Evolutionary conservation across 2,113 vertebrate genomes (phyloP).

Genomic region (Charadrius vociferus): DNA sequence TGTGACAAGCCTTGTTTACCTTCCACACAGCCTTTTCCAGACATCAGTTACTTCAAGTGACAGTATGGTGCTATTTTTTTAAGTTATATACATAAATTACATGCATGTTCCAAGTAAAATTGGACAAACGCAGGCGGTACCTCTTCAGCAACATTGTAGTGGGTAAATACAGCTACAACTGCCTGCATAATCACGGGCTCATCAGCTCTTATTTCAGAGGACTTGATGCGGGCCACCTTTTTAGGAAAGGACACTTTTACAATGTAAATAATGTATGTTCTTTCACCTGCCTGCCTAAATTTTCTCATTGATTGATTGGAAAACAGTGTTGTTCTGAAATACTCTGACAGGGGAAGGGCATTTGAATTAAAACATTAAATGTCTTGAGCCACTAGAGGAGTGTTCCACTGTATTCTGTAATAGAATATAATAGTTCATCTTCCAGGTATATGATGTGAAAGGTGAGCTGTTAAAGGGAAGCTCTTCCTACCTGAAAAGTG

Average conservation of each 20-base stretch:
- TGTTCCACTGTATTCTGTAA: background rate
- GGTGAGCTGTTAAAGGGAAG: background rate
- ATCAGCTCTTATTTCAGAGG: background rate
- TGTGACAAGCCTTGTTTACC: background rate
- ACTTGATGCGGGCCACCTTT: background rate
- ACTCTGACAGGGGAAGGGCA: background rate
- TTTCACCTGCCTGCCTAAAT: background rate
- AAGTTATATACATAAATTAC: background rate
- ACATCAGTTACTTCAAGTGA: background rate
- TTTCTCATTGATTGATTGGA: background rate
- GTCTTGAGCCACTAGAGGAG: background rate
- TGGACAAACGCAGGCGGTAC: background rate
- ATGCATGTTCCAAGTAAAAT: background rate
- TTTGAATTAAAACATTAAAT: background rate
- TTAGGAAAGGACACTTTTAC: background rate
- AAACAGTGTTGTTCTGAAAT: background rate
- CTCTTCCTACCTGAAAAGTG: background rate
- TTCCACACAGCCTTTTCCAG: background rate
- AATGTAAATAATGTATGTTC: background rate
- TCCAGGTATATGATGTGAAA: background rate
- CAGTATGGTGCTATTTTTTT: background rate
- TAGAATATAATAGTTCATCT: background rate
- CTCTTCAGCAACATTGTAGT: background rate
- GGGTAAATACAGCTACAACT: background rate
- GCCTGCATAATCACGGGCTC: background rate